Conservation (phyloP, 2,797 vertebrate genomes). For the Acipenser transmontanus region DNA sequence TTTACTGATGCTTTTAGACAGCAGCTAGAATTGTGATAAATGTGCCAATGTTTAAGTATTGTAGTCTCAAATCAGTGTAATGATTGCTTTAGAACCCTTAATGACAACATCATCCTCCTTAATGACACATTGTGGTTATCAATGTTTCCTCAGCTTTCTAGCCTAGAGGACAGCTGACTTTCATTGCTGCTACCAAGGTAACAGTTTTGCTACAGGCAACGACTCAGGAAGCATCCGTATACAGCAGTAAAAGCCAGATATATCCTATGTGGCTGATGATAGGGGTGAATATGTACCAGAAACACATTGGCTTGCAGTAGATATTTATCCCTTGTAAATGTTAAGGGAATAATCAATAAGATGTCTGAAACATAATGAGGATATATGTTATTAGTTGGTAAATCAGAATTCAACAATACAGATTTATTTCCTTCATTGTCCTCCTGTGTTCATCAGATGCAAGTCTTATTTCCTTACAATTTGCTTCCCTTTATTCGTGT, state of each 20-base stretch:
- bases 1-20: constrained; percentile 5
- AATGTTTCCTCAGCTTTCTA: constrained; percentile 22
- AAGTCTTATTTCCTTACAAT: too few relatives aligned
- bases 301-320: background rate
- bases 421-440: background rate
- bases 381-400: background rate
- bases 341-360: background rate
- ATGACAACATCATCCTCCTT: constrained; percentile 20
- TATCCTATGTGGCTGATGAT: constrained; percentile 9
- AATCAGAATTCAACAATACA: background rate
- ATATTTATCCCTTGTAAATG: constrained; percentile 8
- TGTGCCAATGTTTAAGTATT: constrained; percentile 15
- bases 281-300: background rate
- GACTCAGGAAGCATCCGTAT: constrained; percentile 18
- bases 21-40: constrained; percentile 8
- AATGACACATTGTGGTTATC: constrained; percentile 24
- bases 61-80: constrained; percentile 9
- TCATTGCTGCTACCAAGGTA: constrained; percentile 21
- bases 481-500: too few relatives aligned
- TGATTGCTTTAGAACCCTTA: constrained; percentile 23
- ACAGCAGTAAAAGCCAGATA: constrained; percentile 9
- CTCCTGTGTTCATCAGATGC: background rate
- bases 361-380: background rate
- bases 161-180: constrained; percentile 16
- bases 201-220: constrained; percentile 13